Conservation (phyloP, 2,888 invertebrate genomes). For the Ichneumon xanthorius region DNA sequence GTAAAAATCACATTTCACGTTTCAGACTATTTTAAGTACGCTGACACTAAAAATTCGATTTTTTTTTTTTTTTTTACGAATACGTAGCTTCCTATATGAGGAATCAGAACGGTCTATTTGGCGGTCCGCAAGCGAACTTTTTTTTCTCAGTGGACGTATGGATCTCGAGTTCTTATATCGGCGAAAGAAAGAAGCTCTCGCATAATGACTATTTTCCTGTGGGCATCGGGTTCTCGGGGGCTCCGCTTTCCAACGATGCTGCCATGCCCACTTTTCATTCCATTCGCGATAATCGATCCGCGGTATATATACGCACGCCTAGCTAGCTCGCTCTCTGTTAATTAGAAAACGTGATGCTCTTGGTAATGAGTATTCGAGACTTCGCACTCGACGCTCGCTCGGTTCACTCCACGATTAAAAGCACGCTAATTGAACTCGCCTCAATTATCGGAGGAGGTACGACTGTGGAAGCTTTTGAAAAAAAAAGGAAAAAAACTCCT, state of each 20-base stretch:
- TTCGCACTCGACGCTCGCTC: constrained; percentile 71
- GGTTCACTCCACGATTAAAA: constrained; percentile 79
- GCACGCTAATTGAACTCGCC: constrained; percentile 81
- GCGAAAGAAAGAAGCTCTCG: constrained; percentile 15
- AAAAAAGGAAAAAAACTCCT: constrained; percentile 49
- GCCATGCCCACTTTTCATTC: constrained; percentile 45
- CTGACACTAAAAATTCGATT: too few species aligned
- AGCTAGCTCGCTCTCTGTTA: constrained; percentile 70
- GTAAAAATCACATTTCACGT: too few species aligned
- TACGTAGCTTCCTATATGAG: too few species aligned
- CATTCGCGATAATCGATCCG: constrained; percentile 54
- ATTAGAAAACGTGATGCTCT: constrained; percentile 81
- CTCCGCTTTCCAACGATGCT: constrained; percentile 10
- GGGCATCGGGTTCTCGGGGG: constrained; percentile 16
- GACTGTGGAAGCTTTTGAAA: constrained; percentile 62
- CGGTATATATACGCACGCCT: constrained; percentile 32
- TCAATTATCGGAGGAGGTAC: constrained; percentile 78
- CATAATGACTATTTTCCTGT: constrained; percentile 34
- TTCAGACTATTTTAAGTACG: too few species aligned
- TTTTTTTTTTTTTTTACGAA: too few species aligned
- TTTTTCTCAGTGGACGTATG: not conserved
- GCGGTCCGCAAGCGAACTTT: too few species aligned
- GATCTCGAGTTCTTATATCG: not conserved
- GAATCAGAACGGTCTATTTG: too few species aligned
- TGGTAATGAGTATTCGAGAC: constrained; percentile 81